Percentiles rank a stretch among this genome's conserved stretches.
These are phyloP conservation scores for Gopherus evgoodei DNA, from an alignment of 2,113 vertebrate species.

Conservation along the genomic window DNA sequence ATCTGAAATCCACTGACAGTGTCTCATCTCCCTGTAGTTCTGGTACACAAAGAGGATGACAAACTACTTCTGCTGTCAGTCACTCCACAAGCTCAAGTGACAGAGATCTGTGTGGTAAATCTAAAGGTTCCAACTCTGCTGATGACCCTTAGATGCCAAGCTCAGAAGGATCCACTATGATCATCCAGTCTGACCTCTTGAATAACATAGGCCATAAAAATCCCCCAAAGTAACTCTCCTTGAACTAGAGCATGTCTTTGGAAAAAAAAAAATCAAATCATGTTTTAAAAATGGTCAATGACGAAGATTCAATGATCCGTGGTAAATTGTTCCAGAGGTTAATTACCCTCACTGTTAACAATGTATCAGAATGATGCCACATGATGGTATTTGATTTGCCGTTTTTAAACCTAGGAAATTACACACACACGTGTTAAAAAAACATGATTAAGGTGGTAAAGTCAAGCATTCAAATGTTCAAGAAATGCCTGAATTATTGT, in stretches of 20 bases:
- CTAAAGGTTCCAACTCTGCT: background rate
- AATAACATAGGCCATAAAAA: background rate
- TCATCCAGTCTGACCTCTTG: background rate
- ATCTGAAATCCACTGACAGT: background rate
- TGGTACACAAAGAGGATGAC: background rate
- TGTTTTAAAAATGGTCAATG: background rate
- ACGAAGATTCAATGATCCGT: background rate
- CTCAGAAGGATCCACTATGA: background rate
- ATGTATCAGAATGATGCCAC: background rate
- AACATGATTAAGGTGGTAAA: too few relatives aligned
- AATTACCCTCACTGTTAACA: background rate
- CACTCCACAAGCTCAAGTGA: background rate
- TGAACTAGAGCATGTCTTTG: background rate
- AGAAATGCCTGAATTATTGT: background rate
- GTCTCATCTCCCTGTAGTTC: background rate
- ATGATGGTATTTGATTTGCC: background rate
- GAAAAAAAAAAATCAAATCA: background rate
- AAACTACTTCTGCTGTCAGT: background rate
- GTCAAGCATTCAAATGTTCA: too few relatives aligned
- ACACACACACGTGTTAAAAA: too few relatives aligned
- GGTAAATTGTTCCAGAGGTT: background rate
- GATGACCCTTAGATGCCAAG: background rate
- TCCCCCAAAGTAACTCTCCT: too few relatives aligned
- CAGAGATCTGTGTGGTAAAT: background rate
- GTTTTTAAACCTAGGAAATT: background rate